These are phyloP conservation scores for Leucoraja erinaceus DNA, from an alignment of 2,113 vertebrate species.

Conservation along the genomic window DNA sequence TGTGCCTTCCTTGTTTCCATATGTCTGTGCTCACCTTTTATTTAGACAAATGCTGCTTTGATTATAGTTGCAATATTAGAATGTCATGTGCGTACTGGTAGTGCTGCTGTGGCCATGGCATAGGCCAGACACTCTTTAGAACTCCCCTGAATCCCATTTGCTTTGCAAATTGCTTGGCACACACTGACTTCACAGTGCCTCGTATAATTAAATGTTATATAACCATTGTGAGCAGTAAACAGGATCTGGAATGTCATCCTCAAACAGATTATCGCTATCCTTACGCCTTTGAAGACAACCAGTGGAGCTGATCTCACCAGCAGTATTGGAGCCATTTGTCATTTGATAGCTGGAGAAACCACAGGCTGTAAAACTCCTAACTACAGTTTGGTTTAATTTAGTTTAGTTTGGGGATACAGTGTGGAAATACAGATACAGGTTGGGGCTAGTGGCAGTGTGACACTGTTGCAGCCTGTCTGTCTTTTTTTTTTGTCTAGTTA, in stretches of 20 bases:
- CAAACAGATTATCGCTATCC: constrained; percentile 2
- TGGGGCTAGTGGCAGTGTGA: too few relatives aligned
- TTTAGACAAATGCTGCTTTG: background rate
- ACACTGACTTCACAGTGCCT: constrained; percentile 10
- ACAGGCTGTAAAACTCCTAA: background rate
- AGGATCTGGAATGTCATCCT: background rate
- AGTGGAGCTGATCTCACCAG: background rate
- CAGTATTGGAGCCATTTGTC: background rate
- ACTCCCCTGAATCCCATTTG: background rate
- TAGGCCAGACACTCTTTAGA: background rate
- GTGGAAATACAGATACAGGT: too few relatives aligned
- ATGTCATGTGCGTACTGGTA: background rate
- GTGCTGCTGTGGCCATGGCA: background rate
- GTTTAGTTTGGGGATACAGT: too few relatives aligned
- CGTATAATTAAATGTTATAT: background rate
- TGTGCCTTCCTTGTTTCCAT: background rate
- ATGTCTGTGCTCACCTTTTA: background rate
- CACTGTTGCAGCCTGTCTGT: too few relatives aligned
- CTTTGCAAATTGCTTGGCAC: background rate
- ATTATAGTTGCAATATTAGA: background rate
- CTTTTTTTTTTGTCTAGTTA: too few relatives aligned
- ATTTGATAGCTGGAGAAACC: background rate
- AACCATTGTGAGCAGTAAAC: background rate
- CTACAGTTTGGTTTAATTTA: too few relatives aligned
- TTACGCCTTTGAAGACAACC: background rate